A percentile compares a stretch with the other conserved stretches of the same genome.
Conservation (phyloP, 2,888 invertebrate genomes). For the Stegophylla sp. region DNA sequence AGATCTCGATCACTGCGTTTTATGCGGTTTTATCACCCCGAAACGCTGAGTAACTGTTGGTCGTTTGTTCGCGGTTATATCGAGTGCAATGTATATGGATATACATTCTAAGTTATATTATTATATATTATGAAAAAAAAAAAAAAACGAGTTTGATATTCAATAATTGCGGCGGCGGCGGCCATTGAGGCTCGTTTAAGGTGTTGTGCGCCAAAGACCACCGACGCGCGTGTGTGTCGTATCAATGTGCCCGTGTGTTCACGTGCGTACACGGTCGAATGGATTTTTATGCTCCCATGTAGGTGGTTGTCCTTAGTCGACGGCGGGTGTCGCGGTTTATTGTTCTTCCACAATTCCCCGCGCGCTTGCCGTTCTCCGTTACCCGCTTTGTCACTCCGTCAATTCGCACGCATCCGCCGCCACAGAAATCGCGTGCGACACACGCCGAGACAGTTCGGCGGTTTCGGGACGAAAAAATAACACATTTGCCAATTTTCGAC, state of each 20-base stretch:
- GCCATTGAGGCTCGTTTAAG: conserved; percentile 59
- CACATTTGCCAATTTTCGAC: not conserved
- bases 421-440: not conserved
- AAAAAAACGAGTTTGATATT: conserved; percentile 47
- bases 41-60: no score
- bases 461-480: conserved; percentile 13
- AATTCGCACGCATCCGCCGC: not conserved
- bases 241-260: not conserved
- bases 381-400: not conserved
- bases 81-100: no score
- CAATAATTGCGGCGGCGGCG: conserved; percentile 48
- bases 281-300: conserved; percentile 44
- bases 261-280: conserved; percentile 13
- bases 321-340: conserved; percentile 49
- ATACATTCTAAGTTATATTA: no score
- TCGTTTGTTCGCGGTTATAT: no score
- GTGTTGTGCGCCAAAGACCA: conserved; percentile 50
- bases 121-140: conserved; percentile 7
- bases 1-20: not conserved
- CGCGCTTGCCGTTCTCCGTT: not conserved
- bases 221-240: not conserved
- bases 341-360: conserved; percentile 34
- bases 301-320: conserved; percentile 57
- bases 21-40: not conserved
- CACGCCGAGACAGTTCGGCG: not conserved